phyloP scores from a whole-genome alignment of 1,140 invertebrate genomes.

The Drosophila malerkotliana region DNA sequence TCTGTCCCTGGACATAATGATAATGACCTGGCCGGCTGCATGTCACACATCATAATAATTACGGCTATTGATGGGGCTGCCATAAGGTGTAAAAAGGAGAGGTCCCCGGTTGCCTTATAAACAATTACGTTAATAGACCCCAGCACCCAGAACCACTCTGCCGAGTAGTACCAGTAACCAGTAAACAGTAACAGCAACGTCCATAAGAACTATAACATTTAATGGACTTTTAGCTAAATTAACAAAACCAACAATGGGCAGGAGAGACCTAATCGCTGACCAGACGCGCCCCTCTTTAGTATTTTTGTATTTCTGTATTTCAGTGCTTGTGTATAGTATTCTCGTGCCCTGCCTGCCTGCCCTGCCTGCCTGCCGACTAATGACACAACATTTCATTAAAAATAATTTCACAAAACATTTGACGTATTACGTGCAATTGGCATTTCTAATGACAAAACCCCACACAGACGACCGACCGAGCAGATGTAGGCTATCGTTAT shows the following conservation, averaged over 20 bases:
- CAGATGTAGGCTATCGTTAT: constrained; percentile 30
- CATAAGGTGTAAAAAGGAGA: constrained; percentile 33
- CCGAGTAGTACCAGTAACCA: constrained; percentile 13
- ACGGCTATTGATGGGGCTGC: constrained; percentile 49
- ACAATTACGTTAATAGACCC: constrained; percentile 72
- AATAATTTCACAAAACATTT: constrained; percentile 80
- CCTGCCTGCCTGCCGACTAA: constrained; percentile 32
- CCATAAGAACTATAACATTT: constrained; percentile 71
- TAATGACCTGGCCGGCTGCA: constrained; percentile 59
- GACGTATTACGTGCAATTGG: constrained; percentile 79
- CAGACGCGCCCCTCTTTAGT: constrained; percentile 67
- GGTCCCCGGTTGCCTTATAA: constrained; percentile 34
- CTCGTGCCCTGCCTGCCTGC: constrained; percentile 15
- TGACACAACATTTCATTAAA: constrained; percentile 82
- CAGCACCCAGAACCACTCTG: not conserved
- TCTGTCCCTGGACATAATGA: constrained; percentile 53
- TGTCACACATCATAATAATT: constrained; percentile 73
- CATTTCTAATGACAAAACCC: constrained; percentile 70
- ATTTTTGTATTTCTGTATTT: constrained; percentile 8
- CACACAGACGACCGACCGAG: constrained; percentile 9
- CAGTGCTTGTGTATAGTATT: not conserved
- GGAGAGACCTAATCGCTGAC: constrained; percentile 46
- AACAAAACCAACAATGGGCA: constrained; percentile 63
- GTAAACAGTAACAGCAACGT: not conserved
- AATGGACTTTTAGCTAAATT: constrained; percentile 81